Evolutionary conservation across 2,113 vertebrate genomes (phyloP).

Genomic region (Suricata suricatta): DNA sequence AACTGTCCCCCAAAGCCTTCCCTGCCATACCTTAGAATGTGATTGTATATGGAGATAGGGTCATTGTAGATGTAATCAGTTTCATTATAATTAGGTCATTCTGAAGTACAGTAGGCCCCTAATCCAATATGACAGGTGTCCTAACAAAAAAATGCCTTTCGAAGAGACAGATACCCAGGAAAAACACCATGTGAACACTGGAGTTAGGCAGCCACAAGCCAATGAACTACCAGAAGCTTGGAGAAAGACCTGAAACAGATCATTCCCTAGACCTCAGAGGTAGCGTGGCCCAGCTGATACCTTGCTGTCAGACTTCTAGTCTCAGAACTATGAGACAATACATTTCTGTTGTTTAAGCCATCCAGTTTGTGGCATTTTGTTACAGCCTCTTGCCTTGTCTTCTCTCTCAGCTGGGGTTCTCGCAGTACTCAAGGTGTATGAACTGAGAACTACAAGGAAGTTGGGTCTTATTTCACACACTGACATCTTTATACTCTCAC

Average conservation of each 20-base stretch:
- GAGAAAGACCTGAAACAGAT: background rate
- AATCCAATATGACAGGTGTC: background rate
- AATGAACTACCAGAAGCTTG: background rate
- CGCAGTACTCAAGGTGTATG: background rate
- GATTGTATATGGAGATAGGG: background rate
- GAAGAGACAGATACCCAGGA: background rate
- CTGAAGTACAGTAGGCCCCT: background rate
- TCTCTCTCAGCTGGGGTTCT: background rate
- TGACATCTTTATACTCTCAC: background rate
- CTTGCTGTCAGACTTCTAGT: background rate
- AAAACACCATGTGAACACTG: background rate
- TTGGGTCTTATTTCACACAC: background rate
- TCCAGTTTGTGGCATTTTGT: background rate
- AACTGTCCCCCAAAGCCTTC: background rate
- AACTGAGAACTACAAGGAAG: background rate
- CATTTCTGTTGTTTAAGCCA: background rate
- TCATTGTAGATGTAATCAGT: background rate
- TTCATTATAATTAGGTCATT: background rate
- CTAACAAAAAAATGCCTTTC: background rate
- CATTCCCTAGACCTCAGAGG: background rate
- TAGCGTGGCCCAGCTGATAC: background rate
- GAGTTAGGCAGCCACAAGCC: background rate
- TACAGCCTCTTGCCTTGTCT: background rate
- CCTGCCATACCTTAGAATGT: background rate
- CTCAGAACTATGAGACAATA: background rate